Evolutionary conservation across 1,140 invertebrate genomes (phyloP).

Genomic region (Drosophila mauritiana): DNA sequence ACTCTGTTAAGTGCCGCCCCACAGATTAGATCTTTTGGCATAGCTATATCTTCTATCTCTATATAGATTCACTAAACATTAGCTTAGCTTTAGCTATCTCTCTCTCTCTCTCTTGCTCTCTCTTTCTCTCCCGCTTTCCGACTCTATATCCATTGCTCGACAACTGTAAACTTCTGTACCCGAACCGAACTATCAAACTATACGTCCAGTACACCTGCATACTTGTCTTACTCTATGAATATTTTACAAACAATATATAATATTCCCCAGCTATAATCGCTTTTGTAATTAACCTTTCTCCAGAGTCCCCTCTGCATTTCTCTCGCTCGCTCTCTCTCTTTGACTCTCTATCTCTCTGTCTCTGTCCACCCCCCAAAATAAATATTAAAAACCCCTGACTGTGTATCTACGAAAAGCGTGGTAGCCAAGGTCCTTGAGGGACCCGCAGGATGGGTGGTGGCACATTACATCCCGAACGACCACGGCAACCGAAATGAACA

Average conservation of each 20-base stretch:
- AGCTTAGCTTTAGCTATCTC: slow-evolving; percentile 43
- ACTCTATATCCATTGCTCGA: slow-evolving; percentile 36
- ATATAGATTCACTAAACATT: slow-evolving; percentile 23
- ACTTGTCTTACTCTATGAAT: slow-evolving; percentile 34
- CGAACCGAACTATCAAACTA: slow-evolving; percentile 29
- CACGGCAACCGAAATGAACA: slow-evolving; percentile 64
- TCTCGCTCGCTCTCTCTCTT: slow-evolving; percentile 22
- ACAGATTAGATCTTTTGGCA: slow-evolving; percentile 37
- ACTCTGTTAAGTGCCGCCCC: slow-evolving; percentile 39
- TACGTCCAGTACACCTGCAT: slow-evolving; percentile 51
- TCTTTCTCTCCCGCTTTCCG: slow-evolving; percentile 23
- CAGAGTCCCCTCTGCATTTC: slow-evolving; percentile 46
- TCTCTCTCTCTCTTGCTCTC: slow-evolving; percentile 27
- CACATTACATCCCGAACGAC: slow-evolving; percentile 38
- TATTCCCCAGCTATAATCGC: slow-evolving; percentile 34
- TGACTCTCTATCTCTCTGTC: slow-evolving; percentile 21
- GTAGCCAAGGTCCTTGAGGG: slow-evolving; percentile 47
- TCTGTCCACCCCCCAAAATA: slow-evolving; percentile 16
- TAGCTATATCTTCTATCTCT: slow-evolving; percentile 36
- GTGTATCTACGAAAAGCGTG: slow-evolving; percentile 43
- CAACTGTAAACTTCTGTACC: slow-evolving; percentile 33
- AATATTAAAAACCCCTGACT: slow-evolving; percentile 19
- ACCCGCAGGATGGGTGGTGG: slow-evolving; percentile 57
- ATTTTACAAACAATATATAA: slow-evolving; percentile 14
- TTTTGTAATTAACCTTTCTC: slow-evolving; percentile 68